Evolutionary conservation across 2,797 vertebrate genomes (phyloP), one percentile per base, ranked within the genome.

Genomic region (Lemur catta): DNA sequence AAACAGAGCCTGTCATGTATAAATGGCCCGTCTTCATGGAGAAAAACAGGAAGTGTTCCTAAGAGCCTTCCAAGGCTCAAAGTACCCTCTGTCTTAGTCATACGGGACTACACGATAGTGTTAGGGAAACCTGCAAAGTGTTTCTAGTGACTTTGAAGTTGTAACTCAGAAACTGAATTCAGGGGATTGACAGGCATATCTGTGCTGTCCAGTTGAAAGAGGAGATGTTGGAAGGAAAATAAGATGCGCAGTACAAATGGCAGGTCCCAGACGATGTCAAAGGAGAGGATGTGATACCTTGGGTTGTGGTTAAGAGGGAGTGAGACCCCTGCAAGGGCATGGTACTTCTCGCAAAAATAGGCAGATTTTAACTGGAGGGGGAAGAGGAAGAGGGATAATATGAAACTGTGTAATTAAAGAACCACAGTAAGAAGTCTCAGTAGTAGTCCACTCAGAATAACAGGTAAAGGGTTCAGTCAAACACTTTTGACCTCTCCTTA

Each of bases 41-140:
- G 59, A 38, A 92, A 84, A 94, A 80, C 38, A 89, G n/a, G 46
- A 72, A 35, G 3, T n/a, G 2, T 89, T 30, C 38, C 57, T 75
- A n/a, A 38, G 28, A 74, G 24, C 65, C 28, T 86, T 90, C 38
- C 81, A 52, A 61, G 50, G 10, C n/a, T 57, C 59, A 43, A 11
- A 57, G 18, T 55, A 18, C 20, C 28, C 38, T 65, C 22, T 67
- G 17, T 48, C 50, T 33, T 46, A 84, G 38, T 90, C 76, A 52
- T 28, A 15, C 4, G 3, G 15, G 41, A 18, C 18, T n/a, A 6
- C 2, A 24, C 0, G 10, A 14, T 9, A 55, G n/a, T 71, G 28
- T 69, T 81, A 81, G 59, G 61, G 13, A 89, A 89, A 80, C 74
- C 43, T 71, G 22, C 7, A 48, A 59, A 65, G 61, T 55, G 33